Conservation (phyloP, 2,888 invertebrate species). For the Shargacucullia verbasci region DNA sequence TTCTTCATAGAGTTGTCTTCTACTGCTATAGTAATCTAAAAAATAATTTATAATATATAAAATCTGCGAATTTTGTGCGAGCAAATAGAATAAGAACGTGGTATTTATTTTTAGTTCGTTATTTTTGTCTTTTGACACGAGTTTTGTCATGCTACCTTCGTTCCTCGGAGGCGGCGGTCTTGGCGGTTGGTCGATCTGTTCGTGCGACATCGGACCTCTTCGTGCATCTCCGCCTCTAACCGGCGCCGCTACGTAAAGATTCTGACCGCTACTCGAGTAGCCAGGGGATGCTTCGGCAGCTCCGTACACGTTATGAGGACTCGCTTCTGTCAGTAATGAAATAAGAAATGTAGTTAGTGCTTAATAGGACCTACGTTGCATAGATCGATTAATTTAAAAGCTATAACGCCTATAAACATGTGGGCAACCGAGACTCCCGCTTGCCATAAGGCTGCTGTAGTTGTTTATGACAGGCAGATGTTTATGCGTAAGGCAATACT, state of each 20-base stretch:
- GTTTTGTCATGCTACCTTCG: constrained; percentile 88
- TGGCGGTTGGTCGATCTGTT: constrained; percentile 91
- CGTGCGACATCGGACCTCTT: constrained; percentile 79
- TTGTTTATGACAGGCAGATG: no score
- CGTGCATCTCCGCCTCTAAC: constrained; percentile 86
- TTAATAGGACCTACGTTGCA: no score
- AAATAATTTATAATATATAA: constrained; percentile 41
- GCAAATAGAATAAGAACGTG: not conserved
- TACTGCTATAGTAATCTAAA: constrained; percentile 94
- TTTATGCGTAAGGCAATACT: no score
- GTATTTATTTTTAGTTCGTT: not conserved
- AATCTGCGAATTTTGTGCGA: not conserved
- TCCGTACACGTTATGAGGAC: constrained; percentile 72
- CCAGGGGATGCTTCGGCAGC: constrained; percentile 75
- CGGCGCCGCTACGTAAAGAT: constrained; percentile 97
- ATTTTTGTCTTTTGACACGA: constrained; percentile 1
- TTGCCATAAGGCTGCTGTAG: no score
- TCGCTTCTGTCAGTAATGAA: constrained; percentile 70
- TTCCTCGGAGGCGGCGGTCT: constrained; percentile 95
- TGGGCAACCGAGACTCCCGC: no score
- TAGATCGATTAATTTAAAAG: no score
- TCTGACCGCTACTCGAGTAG: constrained; percentile 94
- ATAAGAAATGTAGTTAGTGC: not conserved
- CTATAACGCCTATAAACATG: no score
- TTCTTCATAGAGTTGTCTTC: constrained; percentile 94